These are phyloP conservation scores for Hyposoter didymator DNA, from an alignment of 2,888 invertebrate genomes.

Conservation along the genomic window DNA sequence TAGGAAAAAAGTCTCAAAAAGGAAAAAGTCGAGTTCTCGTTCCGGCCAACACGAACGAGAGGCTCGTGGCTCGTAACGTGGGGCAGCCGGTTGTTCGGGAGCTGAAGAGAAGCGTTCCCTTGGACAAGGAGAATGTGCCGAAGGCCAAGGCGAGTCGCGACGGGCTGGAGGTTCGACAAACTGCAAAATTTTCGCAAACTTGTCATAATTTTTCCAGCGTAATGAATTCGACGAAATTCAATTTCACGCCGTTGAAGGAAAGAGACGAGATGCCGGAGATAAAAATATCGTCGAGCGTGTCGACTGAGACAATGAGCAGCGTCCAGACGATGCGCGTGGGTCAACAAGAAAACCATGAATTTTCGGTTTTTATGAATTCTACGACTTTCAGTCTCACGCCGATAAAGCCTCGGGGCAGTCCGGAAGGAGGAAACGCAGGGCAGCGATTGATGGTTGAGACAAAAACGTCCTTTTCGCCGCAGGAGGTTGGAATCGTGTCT, in stretches of 20 bases:
- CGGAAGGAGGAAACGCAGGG: background rate
- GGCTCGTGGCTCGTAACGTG: background rate
- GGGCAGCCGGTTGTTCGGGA: conserved; percentile 17
- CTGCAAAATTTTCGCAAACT: background rate
- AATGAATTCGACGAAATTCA: conserved; percentile 69
- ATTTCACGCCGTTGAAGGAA: conserved; percentile 69
- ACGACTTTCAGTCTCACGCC: conserved; percentile 66
- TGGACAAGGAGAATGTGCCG: conserved; percentile 60
- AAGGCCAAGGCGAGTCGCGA: conserved; percentile 32
- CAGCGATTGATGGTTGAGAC: background rate
- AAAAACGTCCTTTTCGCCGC: conserved; percentile 52
- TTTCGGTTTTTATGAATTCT: conserved; percentile 65
- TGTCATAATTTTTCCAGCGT: conserved; percentile 70
- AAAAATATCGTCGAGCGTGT: conserved; percentile 41
- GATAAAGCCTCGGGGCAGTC: conserved; percentile 9
- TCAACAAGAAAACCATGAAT: conserved; percentile 42
- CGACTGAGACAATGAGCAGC: conserved; percentile 7
- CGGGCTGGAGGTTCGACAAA: background rate
- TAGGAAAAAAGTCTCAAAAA: conserved; percentile 55
- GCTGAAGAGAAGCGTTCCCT: conserved; percentile 59
- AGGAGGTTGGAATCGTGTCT: conserved; percentile 47
- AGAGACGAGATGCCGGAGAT: background rate
- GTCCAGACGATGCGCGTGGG: background rate
- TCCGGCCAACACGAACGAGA: conserved; percentile 56
- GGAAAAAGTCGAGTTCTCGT: conserved; percentile 54